Percentiles rank a stretch among this genome's conserved stretches.
phyloP scores from a whole-genome alignment of 1,140 invertebrate species.

The Brachionus plicatilis region DNA sequence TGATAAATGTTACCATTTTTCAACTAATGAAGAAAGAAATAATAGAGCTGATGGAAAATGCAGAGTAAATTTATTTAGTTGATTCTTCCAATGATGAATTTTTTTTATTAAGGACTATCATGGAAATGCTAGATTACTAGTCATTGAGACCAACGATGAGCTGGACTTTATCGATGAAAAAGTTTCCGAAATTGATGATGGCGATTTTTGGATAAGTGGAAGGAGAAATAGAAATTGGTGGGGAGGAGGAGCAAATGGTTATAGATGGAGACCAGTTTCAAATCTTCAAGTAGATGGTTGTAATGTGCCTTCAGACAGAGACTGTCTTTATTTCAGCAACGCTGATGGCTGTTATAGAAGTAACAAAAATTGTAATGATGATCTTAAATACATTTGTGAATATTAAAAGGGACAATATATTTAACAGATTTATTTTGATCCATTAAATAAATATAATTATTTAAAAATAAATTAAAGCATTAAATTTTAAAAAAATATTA shows the following conservation, averaged over 20 bases:
- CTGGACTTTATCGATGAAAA: neutral
- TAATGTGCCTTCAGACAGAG: neutral
- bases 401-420: neutral
- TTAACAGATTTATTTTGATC: too few relatives aligned
- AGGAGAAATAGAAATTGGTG: neutral
- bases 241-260: neutral
- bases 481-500: too few relatives aligned
- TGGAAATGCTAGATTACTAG: neutral
- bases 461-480: too few relatives aligned
- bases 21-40: neutral
- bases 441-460: too few relatives aligned
- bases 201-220: neutral
- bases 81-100: neutral
- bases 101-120: neutral
- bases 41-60: neutral
- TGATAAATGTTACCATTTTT: neutral
- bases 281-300: neutral
- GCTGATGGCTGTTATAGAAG: neutral
- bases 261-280: neutral
- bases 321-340: neutral
- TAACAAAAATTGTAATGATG: neutral
- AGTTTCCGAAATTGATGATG: neutral
- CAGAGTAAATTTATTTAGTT: neutral
- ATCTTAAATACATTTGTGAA: neutral
- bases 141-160: neutral